Conservation (phyloP, 2,888 invertebrate species). For the Clistopyga incitator region DNA sequence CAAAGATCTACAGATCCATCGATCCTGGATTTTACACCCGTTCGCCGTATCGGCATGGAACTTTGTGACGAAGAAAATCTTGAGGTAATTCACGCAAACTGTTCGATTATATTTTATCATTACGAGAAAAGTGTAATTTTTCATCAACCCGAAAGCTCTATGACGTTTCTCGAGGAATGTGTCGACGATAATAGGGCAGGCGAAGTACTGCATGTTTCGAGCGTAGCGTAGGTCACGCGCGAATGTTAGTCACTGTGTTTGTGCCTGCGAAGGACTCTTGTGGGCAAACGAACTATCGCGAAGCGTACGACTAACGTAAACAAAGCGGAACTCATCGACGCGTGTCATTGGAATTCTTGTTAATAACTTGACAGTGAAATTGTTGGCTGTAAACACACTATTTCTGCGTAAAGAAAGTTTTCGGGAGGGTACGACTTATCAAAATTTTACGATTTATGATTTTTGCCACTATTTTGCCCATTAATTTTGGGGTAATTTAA, state of each 20-base stretch:
- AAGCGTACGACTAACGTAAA: background rate
- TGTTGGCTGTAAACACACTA: conserved; percentile 12
- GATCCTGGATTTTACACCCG: background rate
- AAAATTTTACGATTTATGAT: background rate
- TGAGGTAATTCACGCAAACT: conserved; percentile 38
- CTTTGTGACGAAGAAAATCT: conserved; percentile 14
- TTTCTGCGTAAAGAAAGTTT: conserved; percentile 4
- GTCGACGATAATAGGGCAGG: background rate
- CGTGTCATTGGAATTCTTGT: background rate
- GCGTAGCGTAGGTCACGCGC: conserved; percentile 1
- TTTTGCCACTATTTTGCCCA: background rate
- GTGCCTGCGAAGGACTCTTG: background rate
- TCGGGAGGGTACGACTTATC: background rate
- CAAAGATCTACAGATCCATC: background rate
- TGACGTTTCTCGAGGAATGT: background rate
- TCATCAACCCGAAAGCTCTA: background rate
- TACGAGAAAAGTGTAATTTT: background rate
- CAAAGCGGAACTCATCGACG: background rate
- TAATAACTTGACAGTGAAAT: background rate
- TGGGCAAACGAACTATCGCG: background rate
- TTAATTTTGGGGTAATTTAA: background rate
- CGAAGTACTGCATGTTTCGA: background rate
- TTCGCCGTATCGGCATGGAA: conserved; percentile 30
- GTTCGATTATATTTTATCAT: background rate
- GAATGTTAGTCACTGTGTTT: conserved; percentile 1